Evolutionary conservation across 1,140 invertebrate species (phyloP), one percentile per base, ranked within the genome.

Genomic region (Aporrectodea caliginosa): DNA sequence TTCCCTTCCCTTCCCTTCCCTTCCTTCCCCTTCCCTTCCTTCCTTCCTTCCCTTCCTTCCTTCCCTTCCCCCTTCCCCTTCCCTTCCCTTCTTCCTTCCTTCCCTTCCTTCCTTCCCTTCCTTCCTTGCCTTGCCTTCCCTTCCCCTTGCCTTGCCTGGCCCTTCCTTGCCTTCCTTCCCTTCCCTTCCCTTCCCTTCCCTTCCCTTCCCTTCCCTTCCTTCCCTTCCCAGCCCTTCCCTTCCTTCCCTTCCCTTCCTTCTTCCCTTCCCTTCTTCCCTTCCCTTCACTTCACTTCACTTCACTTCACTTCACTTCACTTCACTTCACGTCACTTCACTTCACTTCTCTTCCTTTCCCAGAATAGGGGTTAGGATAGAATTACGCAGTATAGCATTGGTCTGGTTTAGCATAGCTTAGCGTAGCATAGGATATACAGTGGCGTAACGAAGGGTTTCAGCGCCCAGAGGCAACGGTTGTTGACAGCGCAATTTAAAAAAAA

Each of bases 1-100:
- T 35, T 72, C 1, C 69, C 34, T 43, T 34, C 31, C 43, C 27
- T 31, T 69, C 32, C 33, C 33, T 43, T 34, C 35, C 69, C 58
- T 1, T 32, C 71, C 69, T 29, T 68, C 43, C 35, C 27, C 16
- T 33, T 31, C 14, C 30, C 79, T 78, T 68, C 35, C 43, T 27
- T 69, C 73, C 69, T 58, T 69, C 72, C 33, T 43, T 43, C 27
- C 77, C 27, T 29, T 30, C 69, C 35, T 68, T 34, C 34, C 72
- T 32, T 34, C 43, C 33, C 29, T 69, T 43, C 35, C 43, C 35
- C 73, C 35, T 35, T 35, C 73, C 35, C n/a, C 16, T 27, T 75
- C 33, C 35, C 73, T 31, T 27, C 27, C 33, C 35, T 2, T 35
- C 33, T 33, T 35, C 35, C 30, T 16, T 35, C 22, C 33, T 35